Evolutionary conservation across 2,888 invertebrate genomes (phyloP).

Genomic region (Rhogogaster chlorosoma): DNA sequence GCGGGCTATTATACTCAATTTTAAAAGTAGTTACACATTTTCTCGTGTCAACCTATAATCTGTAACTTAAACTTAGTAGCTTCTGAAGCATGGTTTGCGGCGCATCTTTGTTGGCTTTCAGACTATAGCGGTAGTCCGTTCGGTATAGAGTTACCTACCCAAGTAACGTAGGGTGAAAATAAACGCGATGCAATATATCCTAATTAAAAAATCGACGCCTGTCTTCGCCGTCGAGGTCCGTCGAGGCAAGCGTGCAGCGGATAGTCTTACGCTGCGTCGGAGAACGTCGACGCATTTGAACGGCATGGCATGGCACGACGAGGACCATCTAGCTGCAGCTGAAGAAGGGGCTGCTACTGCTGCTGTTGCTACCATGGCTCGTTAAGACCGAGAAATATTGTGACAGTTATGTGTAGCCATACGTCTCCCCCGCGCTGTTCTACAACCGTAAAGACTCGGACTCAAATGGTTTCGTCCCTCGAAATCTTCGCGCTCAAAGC

Average conservation of each 20-base stretch:
- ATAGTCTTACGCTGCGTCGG: constrained; percentile 42
- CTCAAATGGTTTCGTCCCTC: constrained; percentile 32
- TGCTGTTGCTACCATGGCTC: constrained; percentile 68
- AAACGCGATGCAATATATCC: constrained; percentile 62
- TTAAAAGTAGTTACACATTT: constrained; percentile 41
- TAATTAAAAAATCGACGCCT: constrained; percentile 77
- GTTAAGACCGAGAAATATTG: constrained; percentile 76
- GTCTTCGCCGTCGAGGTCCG: constrained; percentile 68
- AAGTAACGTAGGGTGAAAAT: constrained; percentile 40
- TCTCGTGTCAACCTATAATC: constrained; percentile 35
- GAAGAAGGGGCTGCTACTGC: background rate
- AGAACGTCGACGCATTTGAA: constrained; percentile 58
- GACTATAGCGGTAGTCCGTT: background rate
- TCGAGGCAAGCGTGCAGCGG: constrained; percentile 15
- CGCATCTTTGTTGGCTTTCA: background rate
- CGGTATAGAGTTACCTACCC: constrained; percentile 39
- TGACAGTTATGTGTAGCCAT: constrained; percentile 73
- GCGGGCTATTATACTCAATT: constrained; percentile 47
- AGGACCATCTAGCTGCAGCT: constrained; percentile 47
- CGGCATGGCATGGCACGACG: constrained; percentile 53
- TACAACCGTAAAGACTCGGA: constrained; percentile 37
- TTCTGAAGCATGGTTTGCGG: background rate
- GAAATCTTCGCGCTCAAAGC: constrained; percentile 7
- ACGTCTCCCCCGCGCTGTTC: constrained; percentile 39
- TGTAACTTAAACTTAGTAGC: background rate